These are phyloP conservation scores for Falco cherrug DNA, from an alignment of 2,797 vertebrate species.

Conservation along the genomic window DNA sequence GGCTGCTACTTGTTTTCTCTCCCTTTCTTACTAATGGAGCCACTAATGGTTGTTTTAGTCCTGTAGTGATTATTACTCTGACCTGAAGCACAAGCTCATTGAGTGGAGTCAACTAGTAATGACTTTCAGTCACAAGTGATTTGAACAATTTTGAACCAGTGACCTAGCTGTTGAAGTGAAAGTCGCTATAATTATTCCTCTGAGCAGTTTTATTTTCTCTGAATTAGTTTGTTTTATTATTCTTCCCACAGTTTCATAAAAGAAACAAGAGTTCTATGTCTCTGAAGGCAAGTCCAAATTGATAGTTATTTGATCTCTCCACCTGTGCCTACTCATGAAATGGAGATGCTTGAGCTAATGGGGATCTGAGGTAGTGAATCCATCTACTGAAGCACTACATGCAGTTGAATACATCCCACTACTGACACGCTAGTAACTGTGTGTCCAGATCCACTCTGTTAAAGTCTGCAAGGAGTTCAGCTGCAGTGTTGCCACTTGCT, in stretches of 20 bases:
- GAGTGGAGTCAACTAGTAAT: slow-evolving; percentile 61
- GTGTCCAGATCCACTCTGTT: background rate
- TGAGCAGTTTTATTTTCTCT: slow-evolving; percentile 40
- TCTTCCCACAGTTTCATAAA: slow-evolving; percentile 17
- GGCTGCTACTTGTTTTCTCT: background rate
- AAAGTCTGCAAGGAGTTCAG: background rate
- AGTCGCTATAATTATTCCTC: slow-evolving; percentile 46
- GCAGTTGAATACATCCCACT: background rate
- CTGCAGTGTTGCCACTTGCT: background rate
- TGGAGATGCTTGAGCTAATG: background rate
- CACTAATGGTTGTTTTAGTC: slow-evolving; percentile 22
- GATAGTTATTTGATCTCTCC: slow-evolving; percentile 6
- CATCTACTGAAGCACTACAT: background rate
- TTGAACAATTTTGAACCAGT: slow-evolving; percentile 52
- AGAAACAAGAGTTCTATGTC: background rate
- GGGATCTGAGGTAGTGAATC: background rate
- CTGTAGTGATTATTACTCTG: slow-evolving; percentile 58
- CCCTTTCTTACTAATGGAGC: background rate
- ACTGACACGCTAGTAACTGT: background rate
- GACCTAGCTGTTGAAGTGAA: slow-evolving; percentile 43
- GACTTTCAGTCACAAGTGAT: slow-evolving; percentile 63
- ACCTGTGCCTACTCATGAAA: background rate
- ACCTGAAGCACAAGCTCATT: slow-evolving; percentile 52
- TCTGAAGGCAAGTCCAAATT: slow-evolving; percentile 29
- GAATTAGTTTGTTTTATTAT: slow-evolving; percentile 29